These are phyloP conservation scores for Ibycter americanus DNA, from an alignment of 2,797 vertebrate genomes.

Conservation along the genomic window DNA sequence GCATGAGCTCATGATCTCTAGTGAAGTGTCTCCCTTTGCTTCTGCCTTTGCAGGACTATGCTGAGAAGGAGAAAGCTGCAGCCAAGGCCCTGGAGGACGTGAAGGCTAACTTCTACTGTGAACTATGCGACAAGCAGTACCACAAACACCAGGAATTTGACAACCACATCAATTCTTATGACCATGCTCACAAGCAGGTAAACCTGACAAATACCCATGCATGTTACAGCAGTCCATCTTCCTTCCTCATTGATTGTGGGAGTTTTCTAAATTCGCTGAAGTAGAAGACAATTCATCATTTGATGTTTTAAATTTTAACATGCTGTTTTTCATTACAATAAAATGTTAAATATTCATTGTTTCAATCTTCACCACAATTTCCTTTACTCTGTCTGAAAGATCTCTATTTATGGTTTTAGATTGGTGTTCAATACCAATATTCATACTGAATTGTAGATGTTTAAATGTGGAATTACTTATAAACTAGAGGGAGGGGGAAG, in stretches of 20 bases:
- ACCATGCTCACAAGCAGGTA: slow-evolving; percentile 98
- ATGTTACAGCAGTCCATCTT: neutral
- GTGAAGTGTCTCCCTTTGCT: neutral
- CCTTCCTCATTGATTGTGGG: neutral
- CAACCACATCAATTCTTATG: slow-evolving; percentile 99
- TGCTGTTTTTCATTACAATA: neutral
- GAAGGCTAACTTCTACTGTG: slow-evolving; percentile 96
- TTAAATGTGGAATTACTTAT: neutral
- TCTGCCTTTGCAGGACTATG: slow-evolving; percentile 83
- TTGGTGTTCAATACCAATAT: neutral
- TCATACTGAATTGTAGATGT: neutral
- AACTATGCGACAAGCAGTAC: slow-evolving; percentile 98
- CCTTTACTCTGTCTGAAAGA: neutral
- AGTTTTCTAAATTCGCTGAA: neutral
- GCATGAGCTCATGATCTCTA: neutral
- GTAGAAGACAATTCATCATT: neutral
- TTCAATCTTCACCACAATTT: neutral
- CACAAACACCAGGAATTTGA: slow-evolving; percentile 98
- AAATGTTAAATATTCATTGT: neutral
- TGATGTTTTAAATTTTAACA: neutral
- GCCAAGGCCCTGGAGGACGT: slow-evolving; percentile 89
- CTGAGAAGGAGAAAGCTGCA: slow-evolving; percentile 87
- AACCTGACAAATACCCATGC: neutral
- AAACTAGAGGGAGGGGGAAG: neutral
- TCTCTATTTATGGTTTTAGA: neutral